A percentile compares a stretch with the other conserved stretches of the same genome.
phyloP scores from a whole-genome alignment of 2,888 invertebrate species.

The Penaeus monodon region DNA sequence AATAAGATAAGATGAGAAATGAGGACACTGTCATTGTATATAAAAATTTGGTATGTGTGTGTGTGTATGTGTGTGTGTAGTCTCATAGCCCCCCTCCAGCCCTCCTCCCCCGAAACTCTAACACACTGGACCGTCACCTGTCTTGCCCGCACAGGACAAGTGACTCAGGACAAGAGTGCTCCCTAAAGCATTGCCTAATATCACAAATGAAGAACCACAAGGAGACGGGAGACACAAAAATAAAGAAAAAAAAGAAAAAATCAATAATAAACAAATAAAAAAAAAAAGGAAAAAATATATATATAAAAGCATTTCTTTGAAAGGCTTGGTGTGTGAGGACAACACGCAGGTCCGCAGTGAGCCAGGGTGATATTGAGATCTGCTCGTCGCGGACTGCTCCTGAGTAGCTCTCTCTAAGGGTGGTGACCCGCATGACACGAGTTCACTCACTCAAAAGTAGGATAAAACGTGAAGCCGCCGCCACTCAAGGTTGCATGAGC shows the following conservation, averaged over 20 bases:
- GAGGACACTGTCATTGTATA: not conserved
- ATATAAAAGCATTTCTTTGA: too few relatives aligned
- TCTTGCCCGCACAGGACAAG: slow-evolving; percentile 12
- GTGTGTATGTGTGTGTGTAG: too few relatives aligned
- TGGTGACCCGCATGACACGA: slow-evolving; percentile 31
- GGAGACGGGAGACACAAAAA: slow-evolving; percentile 51
- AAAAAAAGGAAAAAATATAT: too few relatives aligned
- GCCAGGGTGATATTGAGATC: too few relatives aligned
- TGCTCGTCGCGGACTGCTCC: too few relatives aligned
- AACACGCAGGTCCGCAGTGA: too few relatives aligned
- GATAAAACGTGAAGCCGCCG: slow-evolving; percentile 28
- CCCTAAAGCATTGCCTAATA: slow-evolving; percentile 22
- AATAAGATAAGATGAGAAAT: slow-evolving; percentile 47
- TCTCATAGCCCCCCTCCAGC: slow-evolving; percentile 20
- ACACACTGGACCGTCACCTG: slow-evolving; percentile 2
- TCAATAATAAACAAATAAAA: too few relatives aligned
- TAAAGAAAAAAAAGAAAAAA: slow-evolving; percentile 34
- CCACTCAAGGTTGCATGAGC: slow-evolving; percentile 59
- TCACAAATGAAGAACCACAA: slow-evolving; percentile 39
- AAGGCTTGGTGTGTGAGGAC: too few relatives aligned
- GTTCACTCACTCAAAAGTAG: slow-evolving; percentile 28
- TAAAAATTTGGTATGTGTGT: too few relatives aligned
- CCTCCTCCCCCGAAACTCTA: slow-evolving; percentile 28
- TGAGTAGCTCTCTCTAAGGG: too few relatives aligned
- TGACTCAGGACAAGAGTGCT: slow-evolving; percentile 38